A percentile compares a stretch with the other conserved stretches of the same genome.
Conservation (phyloP, 1,140 invertebrate genomes). For the Parasteatoda tepidariorum region DNA sequence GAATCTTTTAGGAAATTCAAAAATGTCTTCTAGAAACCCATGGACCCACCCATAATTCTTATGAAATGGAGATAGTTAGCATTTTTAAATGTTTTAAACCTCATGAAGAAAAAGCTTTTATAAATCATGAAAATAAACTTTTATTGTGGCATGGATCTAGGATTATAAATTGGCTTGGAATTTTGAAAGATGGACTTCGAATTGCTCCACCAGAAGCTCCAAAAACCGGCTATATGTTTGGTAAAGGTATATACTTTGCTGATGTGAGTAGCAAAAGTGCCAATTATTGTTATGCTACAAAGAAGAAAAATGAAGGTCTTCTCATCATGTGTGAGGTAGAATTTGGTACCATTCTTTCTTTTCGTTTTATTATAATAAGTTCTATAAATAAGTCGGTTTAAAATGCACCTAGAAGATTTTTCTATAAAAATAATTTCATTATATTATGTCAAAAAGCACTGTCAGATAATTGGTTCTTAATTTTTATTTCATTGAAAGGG, state of each 20-base stretch:
- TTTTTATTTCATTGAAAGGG: no score
- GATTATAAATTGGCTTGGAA: slow-evolving; percentile 74
- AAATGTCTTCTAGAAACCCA: slow-evolving; percentile 69
- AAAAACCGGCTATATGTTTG: slow-evolving; percentile 74
- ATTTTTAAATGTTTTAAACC: slow-evolving; percentile 65
- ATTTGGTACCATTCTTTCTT: background rate
- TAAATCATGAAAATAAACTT: slow-evolving; percentile 67
- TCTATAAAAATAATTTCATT: no score
- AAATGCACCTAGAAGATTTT: no score
- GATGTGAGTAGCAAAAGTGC: slow-evolving; percentile 76
- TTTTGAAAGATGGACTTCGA: slow-evolving; percentile 73
- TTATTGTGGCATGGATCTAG: slow-evolving; percentile 75
- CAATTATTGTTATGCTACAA: slow-evolving; percentile 74
- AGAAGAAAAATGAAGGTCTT: slow-evolving; percentile 69
- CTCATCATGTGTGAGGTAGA: slow-evolving; percentile 74
- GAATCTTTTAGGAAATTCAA: slow-evolving; percentile 68
- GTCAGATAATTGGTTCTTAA: no score
- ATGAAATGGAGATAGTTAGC: slow-evolving; percentile 68
- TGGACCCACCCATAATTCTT: slow-evolving; percentile 69
- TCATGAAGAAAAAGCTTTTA: slow-evolving; percentile 64
- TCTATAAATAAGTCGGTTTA: no score
- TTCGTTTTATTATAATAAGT: background rate
- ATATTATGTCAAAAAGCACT: no score
- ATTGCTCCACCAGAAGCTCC: slow-evolving; percentile 74
- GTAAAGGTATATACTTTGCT: slow-evolving; percentile 74